These are phyloP conservation scores for Cynopterus brachyotis DNA, from an alignment of 2,113 vertebrate genomes.

Conservation along the genomic window DNA sequence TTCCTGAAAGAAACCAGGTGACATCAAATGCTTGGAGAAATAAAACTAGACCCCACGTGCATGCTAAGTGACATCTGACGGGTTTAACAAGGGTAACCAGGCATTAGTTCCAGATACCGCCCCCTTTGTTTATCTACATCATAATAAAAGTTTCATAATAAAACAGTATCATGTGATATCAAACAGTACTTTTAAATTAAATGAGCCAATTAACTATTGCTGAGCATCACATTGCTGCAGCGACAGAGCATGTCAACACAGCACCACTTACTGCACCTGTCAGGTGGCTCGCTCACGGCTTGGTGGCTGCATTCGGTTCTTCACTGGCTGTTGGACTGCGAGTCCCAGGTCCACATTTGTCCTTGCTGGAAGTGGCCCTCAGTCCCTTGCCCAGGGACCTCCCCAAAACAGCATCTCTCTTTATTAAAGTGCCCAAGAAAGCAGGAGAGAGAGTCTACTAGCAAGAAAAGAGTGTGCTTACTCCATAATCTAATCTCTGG, in stretches of 20 bases:
- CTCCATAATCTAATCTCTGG: background rate
- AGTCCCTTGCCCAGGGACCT: background rate
- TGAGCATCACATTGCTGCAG: background rate
- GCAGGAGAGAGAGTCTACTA: background rate
- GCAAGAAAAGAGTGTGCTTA: background rate
- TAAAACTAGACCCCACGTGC: background rate
- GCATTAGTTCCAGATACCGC: background rate
- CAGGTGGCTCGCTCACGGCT: background rate
- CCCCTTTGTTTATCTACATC: background rate
- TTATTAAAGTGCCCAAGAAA: background rate
- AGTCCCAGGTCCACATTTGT: background rate
- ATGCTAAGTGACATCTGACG: fast-evolving
- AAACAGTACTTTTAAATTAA: background rate
- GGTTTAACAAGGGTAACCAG: background rate
- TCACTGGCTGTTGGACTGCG: background rate
- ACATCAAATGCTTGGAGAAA: background rate
- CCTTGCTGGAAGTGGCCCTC: background rate
- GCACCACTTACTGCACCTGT: background rate
- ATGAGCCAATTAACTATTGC: background rate
- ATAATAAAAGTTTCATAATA: background rate
- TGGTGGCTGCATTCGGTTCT: background rate
- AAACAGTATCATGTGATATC: background rate
- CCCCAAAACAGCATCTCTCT: background rate
- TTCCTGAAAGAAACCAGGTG: background rate
- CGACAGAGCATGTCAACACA: background rate